Percentiles rank a stretch among this genome's conserved stretches.
These are phyloP conservation scores for Cephus nigrinus DNA, from an alignment of 2,888 invertebrate genomes.

Conservation along the genomic window DNA sequence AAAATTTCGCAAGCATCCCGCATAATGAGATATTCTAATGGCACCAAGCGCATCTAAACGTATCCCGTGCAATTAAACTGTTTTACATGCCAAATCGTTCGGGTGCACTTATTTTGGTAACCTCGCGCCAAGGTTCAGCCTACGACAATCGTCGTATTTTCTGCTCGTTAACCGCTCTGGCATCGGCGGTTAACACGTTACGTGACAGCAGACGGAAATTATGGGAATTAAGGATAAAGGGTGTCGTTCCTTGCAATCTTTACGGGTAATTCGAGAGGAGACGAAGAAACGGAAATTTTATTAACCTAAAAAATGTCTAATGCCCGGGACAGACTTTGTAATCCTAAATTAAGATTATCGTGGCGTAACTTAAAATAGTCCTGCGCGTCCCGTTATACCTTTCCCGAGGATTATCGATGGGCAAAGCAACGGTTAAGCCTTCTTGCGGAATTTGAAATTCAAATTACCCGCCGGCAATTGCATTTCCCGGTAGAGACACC, in stretches of 20 bases:
- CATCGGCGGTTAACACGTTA: neutral
- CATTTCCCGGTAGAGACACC: slow-evolving; percentile 15
- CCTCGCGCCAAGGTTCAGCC: neutral
- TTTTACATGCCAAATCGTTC: slow-evolving; percentile 31
- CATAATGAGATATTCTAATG: slow-evolving; percentile 16
- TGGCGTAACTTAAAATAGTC: neutral
- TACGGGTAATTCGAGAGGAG: neutral
- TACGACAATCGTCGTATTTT: neutral
- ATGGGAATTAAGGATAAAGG: neutral
- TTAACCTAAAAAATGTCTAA: neutral
- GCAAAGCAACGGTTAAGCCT: neutral
- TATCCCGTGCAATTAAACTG: slow-evolving; percentile 47
- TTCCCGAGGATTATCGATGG: neutral
- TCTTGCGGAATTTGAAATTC: slow-evolving; percentile 36
- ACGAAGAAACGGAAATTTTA: too few species aligned
- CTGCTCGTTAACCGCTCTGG: neutral
- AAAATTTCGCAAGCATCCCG: neutral
- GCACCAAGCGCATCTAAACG: slow-evolving; percentile 42
- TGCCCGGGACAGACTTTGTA: neutral
- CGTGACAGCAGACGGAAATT: neutral
- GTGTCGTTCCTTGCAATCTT: neutral
- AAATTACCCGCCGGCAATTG: slow-evolving; percentile 28
- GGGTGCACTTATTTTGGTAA: neutral
- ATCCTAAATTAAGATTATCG: neutral
- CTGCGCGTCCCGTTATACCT: neutral